Evolutionary conservation across 1,140 invertebrate genomes (phyloP).

Genomic region (Drosophila pseudoananassae): DNA sequence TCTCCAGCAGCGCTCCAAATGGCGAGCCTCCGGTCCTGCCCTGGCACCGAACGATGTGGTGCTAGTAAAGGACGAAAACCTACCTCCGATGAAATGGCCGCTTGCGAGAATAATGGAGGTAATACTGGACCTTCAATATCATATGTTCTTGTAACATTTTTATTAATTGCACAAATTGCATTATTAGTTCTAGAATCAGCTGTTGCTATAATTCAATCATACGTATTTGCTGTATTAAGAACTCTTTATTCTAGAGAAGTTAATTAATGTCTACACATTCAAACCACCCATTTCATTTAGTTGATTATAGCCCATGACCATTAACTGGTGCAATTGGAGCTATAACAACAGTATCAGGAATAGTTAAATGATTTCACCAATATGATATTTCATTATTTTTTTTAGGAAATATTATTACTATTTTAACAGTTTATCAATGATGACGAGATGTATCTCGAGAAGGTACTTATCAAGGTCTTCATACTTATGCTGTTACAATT

Average conservation of each 20-base stretch:
- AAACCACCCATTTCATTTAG: slow-evolving; percentile 86
- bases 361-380: slow-evolving; percentile 84
- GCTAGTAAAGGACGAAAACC: no score
- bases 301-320: slow-evolving; percentile 84
- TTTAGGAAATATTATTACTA: slow-evolving; percentile 84
- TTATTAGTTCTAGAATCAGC: slow-evolving; percentile 85
- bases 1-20: no score
- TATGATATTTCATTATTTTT: slow-evolving; percentile 84
- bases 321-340: slow-evolving; percentile 50
- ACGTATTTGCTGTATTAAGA: slow-evolving; percentile 85
- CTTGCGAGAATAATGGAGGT: no score
- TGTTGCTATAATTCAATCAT: slow-evolving; percentile 86
- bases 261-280: slow-evolving; percentile 83
- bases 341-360: slow-evolving; percentile 51
- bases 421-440: slow-evolving; percentile 86
- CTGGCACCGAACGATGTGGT: no score
- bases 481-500: slow-evolving; percentile 77
- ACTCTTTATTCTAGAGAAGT: slow-evolving; percentile 85
- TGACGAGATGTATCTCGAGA: slow-evolving; percentile 87
- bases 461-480: slow-evolving; percentile 86
- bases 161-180: slow-evolving; percentile 85
- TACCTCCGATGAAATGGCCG: no score
- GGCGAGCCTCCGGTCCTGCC: no score
- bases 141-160: slow-evolving; percentile 73
- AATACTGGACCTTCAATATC: slow-evolving; percentile 59